Evolutionary conservation across 2,113 vertebrate genomes (phyloP), one percentile per base, ranked within the genome.

Genomic region (Lipophrys pholis): DNA sequence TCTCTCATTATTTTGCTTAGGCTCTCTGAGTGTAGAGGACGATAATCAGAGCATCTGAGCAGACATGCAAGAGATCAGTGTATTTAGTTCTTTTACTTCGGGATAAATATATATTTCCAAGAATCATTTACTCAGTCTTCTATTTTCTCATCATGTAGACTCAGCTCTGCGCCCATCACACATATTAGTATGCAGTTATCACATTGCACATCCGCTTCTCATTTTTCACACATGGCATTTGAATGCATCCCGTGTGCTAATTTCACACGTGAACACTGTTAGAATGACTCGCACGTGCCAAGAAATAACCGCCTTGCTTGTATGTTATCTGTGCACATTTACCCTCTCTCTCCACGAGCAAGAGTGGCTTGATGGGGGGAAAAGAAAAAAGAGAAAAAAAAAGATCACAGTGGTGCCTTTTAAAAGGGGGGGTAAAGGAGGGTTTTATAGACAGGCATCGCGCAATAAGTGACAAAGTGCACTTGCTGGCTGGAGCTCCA

Each of bases 401-500:
- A 49, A 65, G 62, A 53, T 35, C 46, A 21, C 36, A 61, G 10
- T 9, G 9, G 14, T 17, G 8, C 5, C 35, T 69, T 69, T 73
- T 60, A 66, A 76, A 62, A 59, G 55, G 43, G 46, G 11, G 21
- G 21, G n/a, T n/a, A 55, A 17, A 2, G 55, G 38, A 61, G 11
- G 14, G 58, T 21, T 81, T 85, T 72, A 78, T 80, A 51, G 68
- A 76, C 77, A 69, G 41, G 30, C 59, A 4, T 53, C 53, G 63
- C 52, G 56, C 69, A 80, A 45, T 74, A 66, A 81, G 70, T 60
- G 53, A 62, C 58, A 63, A 73, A 73, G 82, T 76, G 81, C 70
- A 42, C 51, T 56, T 15, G 60, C 75, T 78, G 30, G 52, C 83
- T 76, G 11, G 7, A 69, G 84, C 76, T 70, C 9, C 67, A 71